Conservation (phyloP, 2,888 invertebrate genomes). For the Melinaea menophilus region DNA sequence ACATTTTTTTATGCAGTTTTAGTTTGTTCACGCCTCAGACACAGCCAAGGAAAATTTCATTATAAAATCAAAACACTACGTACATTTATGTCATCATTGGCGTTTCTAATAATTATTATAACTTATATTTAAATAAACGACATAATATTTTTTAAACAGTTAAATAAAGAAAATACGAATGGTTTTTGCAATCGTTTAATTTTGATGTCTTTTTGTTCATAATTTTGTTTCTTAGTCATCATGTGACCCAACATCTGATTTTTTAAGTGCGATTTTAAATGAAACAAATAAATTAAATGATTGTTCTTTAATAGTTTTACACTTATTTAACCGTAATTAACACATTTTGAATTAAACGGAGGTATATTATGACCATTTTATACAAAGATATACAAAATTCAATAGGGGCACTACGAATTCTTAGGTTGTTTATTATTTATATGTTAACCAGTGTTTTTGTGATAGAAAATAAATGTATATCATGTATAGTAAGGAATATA, state of each 20-base stretch:
- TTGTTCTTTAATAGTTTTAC: background rate
- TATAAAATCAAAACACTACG: conserved; percentile 37
- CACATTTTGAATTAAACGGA: background rate
- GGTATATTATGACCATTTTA: background rate
- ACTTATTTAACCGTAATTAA: background rate
- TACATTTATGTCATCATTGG: conserved; percentile 37
- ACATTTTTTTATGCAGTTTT: background rate
- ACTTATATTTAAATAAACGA: background rate
- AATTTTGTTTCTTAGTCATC: conserved; percentile 32
- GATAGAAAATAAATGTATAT: conserved; percentile 4
- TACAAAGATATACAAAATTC: background rate
- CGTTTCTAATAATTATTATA: conserved; percentile 3
- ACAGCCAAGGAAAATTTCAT: conserved; percentile 42
- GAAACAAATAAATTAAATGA: background rate
- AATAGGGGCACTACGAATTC: background rate
- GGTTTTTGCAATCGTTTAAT: background rate
- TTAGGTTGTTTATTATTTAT: conserved; percentile 6
- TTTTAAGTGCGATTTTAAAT: conserved; percentile 26
- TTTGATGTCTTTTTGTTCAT: background rate
- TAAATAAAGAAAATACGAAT: no score
- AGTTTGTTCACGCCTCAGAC: conserved; percentile 36
- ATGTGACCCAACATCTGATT: conserved; percentile 59
- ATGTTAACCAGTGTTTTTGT: background rate
- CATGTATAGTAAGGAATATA: no score
- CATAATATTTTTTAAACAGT: no score